Base-by-base conservation (phyloP, 2,797 vertebrate genomes). In the Labroides dimidiatus region DNA sequence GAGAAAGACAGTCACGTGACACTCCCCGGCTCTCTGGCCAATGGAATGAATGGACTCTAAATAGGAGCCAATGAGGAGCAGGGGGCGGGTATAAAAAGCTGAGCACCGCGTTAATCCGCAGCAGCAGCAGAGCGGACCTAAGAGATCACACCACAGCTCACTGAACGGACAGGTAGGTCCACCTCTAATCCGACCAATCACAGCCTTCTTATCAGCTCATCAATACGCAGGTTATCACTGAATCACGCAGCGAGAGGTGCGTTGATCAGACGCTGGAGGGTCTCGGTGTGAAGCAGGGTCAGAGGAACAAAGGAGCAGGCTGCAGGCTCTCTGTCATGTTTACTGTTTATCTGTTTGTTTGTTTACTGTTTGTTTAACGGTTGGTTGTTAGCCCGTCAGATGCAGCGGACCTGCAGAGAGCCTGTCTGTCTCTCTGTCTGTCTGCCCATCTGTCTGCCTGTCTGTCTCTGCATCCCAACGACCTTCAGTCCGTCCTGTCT, bases 21-120 rank as follows among this genome's bases (percentile, higher is more conserved):
- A 50, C 1, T n/a, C 43, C 1, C 33, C 4, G 4, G 14, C 48
- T 14, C 30, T 30, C 21, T 1, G 27, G 65, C 91, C 96, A 97
- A 96, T 97, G 86, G 93, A 96, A 96, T 98, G 96, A 98, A 98
- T 97, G 96, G 96, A 95, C 93, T 95, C 94, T 91, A 96, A 96
- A 97, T 96, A 97, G 85, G 87, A 79, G 77, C 97, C 97, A 98
- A 97, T 98, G 63, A 90, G 80, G 62, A 30, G 16, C 27, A 3
- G 62, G 70, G 74, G 82, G 72, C 36, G 85, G 71, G n/a, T 86
- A 90, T 90, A 89, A 84, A 86, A 84, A 0, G 20, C 60, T 8
- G 55, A 15, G 54, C 53, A 60, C 68, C 37, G 69, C 77, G 81
- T 69, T 86, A 86, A 89, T 89, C 89, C 68, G 56, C 86, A 81